These are phyloP conservation scores for Gymnobelideus leadbeateri DNA, from an alignment of 2,113 vertebrate species.

Conservation along the genomic window DNA sequence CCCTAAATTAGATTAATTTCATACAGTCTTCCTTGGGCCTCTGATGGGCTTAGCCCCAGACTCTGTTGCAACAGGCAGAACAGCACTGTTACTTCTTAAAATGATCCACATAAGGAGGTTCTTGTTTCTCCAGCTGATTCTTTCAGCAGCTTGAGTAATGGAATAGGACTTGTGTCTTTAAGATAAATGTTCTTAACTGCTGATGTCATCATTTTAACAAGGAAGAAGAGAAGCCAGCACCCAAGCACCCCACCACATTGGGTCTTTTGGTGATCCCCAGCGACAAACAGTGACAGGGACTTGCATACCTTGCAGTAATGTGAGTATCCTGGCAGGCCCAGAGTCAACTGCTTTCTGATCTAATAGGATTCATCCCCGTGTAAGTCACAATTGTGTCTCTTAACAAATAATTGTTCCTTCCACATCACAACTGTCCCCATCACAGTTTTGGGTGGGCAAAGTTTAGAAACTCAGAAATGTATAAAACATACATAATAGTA, in stretches of 20 bases:
- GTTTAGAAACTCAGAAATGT: too few species aligned
- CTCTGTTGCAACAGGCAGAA: background rate
- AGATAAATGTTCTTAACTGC: background rate
- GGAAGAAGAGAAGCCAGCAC: conserved; percentile 22
- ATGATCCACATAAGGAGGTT: conserved; percentile 7
- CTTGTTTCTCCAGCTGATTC: too few species aligned
- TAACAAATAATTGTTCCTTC: too few species aligned
- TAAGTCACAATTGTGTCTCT: background rate
- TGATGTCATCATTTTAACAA: background rate
- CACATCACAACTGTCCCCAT: too few species aligned
- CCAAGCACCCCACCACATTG: too few species aligned
- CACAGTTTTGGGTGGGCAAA: too few species aligned
- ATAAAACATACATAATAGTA: too few species aligned
- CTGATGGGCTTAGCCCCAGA: background rate
- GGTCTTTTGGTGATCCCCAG: too few species aligned
- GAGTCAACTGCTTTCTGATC: background rate
- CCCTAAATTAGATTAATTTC: conserved; percentile 1
- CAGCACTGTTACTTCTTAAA: background rate
- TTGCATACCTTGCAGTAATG: too few species aligned
- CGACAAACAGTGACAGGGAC: too few species aligned
- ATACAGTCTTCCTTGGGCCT: background rate
- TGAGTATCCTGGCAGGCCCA: too few species aligned
- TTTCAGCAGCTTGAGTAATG: background rate
- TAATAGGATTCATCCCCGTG: background rate
- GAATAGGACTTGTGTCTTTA: background rate